These are phyloP conservation scores for Gibbula magus DNA, from an alignment of 2,888 invertebrate genomes.

Conservation along the genomic window DNA sequence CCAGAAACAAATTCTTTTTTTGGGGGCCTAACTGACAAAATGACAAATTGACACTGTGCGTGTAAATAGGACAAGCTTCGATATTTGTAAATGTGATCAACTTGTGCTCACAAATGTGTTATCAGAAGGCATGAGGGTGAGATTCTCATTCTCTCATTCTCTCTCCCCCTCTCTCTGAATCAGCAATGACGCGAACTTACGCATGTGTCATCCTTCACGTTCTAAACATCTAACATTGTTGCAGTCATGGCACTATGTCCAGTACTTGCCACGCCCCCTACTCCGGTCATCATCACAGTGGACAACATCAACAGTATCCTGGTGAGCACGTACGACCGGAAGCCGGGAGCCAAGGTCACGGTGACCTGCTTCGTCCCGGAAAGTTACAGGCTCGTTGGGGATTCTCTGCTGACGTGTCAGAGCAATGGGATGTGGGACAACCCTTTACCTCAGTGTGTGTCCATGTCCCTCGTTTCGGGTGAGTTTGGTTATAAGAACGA, in stretches of 20 bases:
- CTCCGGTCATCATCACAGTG: slow-evolving; percentile 26
- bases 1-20: no score
- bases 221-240: neutral
- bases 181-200: no score
- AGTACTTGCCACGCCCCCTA: neutral
- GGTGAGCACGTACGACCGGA: slow-evolving; percentile 29
- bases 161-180: no score
- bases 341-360: slow-evolving; percentile 27
- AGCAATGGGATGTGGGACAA: slow-evolving; percentile 30
- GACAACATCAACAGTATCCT: slow-evolving; percentile 19
- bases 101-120: no score
- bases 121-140: no score
- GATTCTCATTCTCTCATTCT: no score
- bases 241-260: neutral
- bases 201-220: no score
- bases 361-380: slow-evolving; percentile 24
- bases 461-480: neutral
- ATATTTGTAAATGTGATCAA: no score
- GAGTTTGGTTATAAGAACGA: neutral
- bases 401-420: slow-evolving; percentile 23
- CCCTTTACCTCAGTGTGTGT: neutral
- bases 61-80: no score
- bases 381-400: slow-evolving; percentile 25
- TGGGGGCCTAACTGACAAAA: no score
- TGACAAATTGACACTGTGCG: no score